A percentile compares a stretch with the other conserved stretches of the same genome.
Evolutionary conservation across 2,888 invertebrate genomes (phyloP).

Genomic region (Agrochola lychnidis): DNA sequence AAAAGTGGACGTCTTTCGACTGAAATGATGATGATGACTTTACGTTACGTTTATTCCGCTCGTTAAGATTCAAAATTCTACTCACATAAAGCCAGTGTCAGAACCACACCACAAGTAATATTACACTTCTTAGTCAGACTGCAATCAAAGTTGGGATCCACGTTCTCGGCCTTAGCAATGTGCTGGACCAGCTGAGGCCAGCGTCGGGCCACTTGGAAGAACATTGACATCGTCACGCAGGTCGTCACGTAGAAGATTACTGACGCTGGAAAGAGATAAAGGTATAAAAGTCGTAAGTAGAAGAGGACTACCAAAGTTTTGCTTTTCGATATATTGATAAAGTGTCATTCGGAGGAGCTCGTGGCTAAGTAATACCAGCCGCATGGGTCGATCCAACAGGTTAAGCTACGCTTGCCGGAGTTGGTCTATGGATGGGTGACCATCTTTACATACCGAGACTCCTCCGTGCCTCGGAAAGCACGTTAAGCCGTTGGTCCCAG

Average conservation of each 20-base stretch:
- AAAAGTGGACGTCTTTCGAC: too few species aligned
- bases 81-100: conserved; percentile 79
- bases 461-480: too few species aligned
- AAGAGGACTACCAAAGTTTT: background rate
- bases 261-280: conserved; percentile 74
- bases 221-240: conserved; percentile 80
- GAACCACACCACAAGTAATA: conserved; percentile 80
- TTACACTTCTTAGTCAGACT: conserved; percentile 77
- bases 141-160: conserved; percentile 78
- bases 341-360: too few species aligned
- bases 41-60: background rate
- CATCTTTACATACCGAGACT: too few species aligned
- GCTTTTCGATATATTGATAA: background rate
- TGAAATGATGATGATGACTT: too few species aligned
- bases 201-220: conserved; percentile 76
- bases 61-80: background rate
- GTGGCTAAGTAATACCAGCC: too few species aligned
- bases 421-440: too few species aligned
- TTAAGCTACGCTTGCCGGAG: too few species aligned
- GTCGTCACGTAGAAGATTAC: conserved; percentile 82
- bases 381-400: too few species aligned
- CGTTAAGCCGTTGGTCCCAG: too few species aligned
- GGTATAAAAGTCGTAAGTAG: background rate
- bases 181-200: conserved; percentile 81
- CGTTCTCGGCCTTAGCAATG: conserved; percentile 78